Evolutionary conservation across 2,113 vertebrate species (phyloP).

Genomic region (Monopterus albus): DNA sequence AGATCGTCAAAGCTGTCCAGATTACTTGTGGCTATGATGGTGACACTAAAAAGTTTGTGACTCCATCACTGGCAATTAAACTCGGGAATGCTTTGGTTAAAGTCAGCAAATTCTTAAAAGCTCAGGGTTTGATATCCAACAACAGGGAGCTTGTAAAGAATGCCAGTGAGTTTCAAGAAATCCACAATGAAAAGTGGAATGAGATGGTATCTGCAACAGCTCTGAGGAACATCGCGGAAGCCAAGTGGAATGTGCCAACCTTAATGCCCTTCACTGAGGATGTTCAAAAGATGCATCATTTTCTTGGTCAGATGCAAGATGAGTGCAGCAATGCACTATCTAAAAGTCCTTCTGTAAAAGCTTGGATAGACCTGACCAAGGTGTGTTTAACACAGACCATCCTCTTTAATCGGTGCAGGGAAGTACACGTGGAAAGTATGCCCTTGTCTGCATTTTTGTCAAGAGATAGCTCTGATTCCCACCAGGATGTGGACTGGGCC

Average conservation of each 20-base stretch:
- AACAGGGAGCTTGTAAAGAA: slow-evolving; percentile 37
- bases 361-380: slow-evolving; percentile 33
- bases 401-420: slow-evolving; percentile 15
- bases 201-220: slow-evolving; percentile 43
- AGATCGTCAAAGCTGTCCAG: slow-evolving; percentile 53
- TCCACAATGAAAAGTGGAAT: slow-evolving; percentile 55
- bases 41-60: slow-evolving; percentile 31
- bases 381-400: slow-evolving; percentile 25
- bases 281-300: slow-evolving; percentile 24
- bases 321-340: neutral
- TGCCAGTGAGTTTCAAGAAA: slow-evolving; percentile 34
- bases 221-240: slow-evolving; percentile 44
- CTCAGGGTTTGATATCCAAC: slow-evolving; percentile 42
- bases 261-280: slow-evolving; percentile 45
- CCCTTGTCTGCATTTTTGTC: slow-evolving; percentile 20
- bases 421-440: slow-evolving; percentile 36
- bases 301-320: slow-evolving; percentile 33
- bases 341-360: slow-evolving; percentile 21
- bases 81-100: slow-evolving; percentile 52
- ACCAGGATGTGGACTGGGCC: slow-evolving; percentile 35
- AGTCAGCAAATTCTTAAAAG: slow-evolving; percentile 54
- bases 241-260: slow-evolving; percentile 36
- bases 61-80: slow-evolving; percentile 58
- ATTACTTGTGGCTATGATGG: slow-evolving; percentile 42
- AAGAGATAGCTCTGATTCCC: slow-evolving; percentile 4